Base-by-base conservation (phyloP, 2,113 vertebrate species). In the Camelus dromedarius region DNA sequence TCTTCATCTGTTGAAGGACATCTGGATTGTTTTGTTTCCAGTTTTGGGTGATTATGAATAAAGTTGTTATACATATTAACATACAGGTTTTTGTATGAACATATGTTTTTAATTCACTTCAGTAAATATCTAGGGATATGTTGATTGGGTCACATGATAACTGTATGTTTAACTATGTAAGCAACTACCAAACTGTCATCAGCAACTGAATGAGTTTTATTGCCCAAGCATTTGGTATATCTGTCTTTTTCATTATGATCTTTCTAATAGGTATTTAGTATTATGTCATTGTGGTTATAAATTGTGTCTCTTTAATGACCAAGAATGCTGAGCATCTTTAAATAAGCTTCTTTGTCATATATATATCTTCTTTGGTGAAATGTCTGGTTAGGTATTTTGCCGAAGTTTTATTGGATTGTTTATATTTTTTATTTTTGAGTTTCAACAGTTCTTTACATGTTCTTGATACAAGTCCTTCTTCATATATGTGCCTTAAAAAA, bases 1-100 rank as follows among this genome's bases (percentile, higher is more conserved):
- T 79, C 30, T 89, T 94, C 8, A 54, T 92, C 64, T 81, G 11
- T 86, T 92, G 50, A 92, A 89, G 60, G 58, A 67, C 69, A 83
- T 79, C 52, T 72, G 73, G 48, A 28, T 91, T 38, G 8, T 62
- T 93, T 91, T 38, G 8, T 62, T 93, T 60, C 11, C 50, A 91
- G 19, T 60, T 84, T 79, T 3, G 32, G 38, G 28, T 9, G 73
- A 87, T 88, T 83, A 73, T 50, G 28, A 86, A 72, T 64, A 82
- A 87, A 91, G 30, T 67, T 81, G 11, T 18, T 79, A 66, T 46
- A 42, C 38, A 42, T 42, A 42, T 42, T 42, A 70, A 46, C n/a
- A 88, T 38, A 35, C 11, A 72, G 24, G 16, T 14, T 91, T 90
- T 73, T 84, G 32, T 56, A 50, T 69, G 32, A 76, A 88, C 50